Conservation (phyloP, 1,140 invertebrate species). For the Vollenhovia emeryi region DNA sequence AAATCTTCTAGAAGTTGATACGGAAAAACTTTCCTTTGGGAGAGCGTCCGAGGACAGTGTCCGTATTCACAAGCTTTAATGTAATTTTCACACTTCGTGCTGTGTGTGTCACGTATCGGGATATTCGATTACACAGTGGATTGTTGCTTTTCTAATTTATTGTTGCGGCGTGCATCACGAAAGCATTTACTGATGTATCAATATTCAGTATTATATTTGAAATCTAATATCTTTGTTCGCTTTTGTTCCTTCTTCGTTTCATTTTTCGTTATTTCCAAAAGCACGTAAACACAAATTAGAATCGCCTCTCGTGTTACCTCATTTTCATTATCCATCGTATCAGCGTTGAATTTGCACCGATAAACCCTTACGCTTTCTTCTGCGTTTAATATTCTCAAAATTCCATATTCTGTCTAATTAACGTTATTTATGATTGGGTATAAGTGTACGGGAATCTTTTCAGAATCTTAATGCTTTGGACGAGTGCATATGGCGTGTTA, state of each 20-base stretch:
- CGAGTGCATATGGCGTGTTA: neutral
- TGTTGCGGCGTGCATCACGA: neutral
- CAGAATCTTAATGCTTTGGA: too few species aligned
- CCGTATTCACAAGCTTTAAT: neutral
- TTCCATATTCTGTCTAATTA: too few species aligned
- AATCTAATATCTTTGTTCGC: slow-evolving; percentile 28
- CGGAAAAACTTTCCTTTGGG: too few species aligned
- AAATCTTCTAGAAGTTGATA: too few species aligned
- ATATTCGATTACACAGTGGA: slow-evolving; percentile 13
- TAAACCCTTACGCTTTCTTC: neutral
- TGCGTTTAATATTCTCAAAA: too few species aligned
- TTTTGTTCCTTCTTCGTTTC: slow-evolving; percentile 6
- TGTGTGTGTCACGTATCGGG: neutral
- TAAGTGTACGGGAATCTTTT: too few species aligned
- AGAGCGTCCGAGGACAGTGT: too few species aligned
- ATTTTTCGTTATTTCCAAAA: neutral
- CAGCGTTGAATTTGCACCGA: neutral
- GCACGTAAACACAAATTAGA: neutral
- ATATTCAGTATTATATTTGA: neutral
- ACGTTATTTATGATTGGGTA: too few species aligned
- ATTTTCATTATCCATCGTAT: neutral
- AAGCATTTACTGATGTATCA: neutral
- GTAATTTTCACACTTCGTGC: neutral
- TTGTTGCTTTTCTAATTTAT: slow-evolving; percentile 18
- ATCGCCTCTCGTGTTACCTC: neutral